Conservation (phyloP, 2,113 vertebrate genomes). For the Thalassarche chlororhynchos region DNA sequence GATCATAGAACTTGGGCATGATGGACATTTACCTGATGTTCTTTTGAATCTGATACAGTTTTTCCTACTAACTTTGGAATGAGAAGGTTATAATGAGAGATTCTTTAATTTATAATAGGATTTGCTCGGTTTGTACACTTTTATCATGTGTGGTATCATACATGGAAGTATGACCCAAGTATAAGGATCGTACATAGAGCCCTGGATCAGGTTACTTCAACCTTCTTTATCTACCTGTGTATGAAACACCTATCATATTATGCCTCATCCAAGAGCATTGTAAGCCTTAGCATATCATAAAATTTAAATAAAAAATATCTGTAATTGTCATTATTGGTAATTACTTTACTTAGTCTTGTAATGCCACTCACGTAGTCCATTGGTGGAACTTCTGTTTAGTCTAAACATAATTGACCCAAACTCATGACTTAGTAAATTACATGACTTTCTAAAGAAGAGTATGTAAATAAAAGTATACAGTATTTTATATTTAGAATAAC, state of each 20-base stretch:
- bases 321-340: not conserved
- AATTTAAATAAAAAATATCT: not conserved
- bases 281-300: not conserved
- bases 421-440: not conserved
- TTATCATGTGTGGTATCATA: not conserved
- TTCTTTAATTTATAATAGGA: not conserved
- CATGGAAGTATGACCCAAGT: not conserved
- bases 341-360: not conserved
- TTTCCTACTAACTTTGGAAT: not conserved
- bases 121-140: not conserved
- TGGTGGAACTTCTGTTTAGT: accelerated
- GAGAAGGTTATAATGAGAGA: not conserved
- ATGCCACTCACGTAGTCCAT: not conserved
- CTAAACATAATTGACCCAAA: not conserved
- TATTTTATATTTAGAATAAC: not conserved
- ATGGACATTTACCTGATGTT: not conserved
- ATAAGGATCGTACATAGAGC: not conserved
- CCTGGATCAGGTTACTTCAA: not conserved
- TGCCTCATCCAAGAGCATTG: not conserved
- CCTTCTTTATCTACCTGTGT: not conserved
- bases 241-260: not conserved
- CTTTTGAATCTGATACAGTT: not conserved
- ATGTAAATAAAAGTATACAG: not conserved
- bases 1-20: not conserved
- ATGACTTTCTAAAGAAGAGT: not conserved